phyloP scores from a whole-genome alignment of 2,888 invertebrate species.

The Drosophila prostipennis region DNA sequence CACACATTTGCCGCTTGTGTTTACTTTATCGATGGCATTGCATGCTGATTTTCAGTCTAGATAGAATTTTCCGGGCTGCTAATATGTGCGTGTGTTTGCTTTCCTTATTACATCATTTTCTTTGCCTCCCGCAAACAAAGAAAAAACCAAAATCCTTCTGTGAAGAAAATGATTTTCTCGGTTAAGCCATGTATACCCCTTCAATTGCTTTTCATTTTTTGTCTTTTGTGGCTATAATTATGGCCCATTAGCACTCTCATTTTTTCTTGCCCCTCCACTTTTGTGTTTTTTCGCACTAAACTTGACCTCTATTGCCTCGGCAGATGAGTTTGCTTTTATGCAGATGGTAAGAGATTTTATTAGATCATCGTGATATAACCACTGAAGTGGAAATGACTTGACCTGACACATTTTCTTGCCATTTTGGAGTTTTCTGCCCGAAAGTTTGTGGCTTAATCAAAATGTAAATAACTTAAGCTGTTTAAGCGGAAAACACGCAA shows the following conservation, averaged over 20 bases:
- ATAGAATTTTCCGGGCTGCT: conserved; percentile 28
- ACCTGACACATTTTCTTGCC: conserved; percentile 46
- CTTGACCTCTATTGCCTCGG: conserved; percentile 54
- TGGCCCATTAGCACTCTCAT: conserved; percentile 54
- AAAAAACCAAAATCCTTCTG: conserved; percentile 16
- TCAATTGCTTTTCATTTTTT: conserved; percentile 18
- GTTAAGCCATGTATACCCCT: neutral
- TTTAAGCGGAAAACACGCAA: conserved; percentile 45
- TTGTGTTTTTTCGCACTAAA: conserved; percentile 50
- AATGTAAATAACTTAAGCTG: conserved; percentile 43
- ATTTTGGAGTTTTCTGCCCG: conserved; percentile 13
- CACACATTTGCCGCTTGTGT: conserved; percentile 52
- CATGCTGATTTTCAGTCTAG: conserved; percentile 57
- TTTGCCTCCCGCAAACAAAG: conserved; percentile 7
- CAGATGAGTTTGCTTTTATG: conserved; percentile 38
- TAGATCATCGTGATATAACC: conserved; percentile 40
- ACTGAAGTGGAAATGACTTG: conserved; percentile 20
- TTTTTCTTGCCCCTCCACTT: conserved; percentile 21
- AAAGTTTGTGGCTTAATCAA: conserved; percentile 44
- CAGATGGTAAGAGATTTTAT: conserved; percentile 16
- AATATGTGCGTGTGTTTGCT: conserved; percentile 31
- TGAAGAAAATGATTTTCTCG: conserved; percentile 7
- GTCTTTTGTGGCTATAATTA: conserved; percentile 53
- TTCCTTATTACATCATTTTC: conserved; percentile 69
- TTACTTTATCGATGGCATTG: conserved; percentile 55